Conservation (phyloP, 2,113 vertebrate genomes). For the Anser brachyrhynchus region DNA sequence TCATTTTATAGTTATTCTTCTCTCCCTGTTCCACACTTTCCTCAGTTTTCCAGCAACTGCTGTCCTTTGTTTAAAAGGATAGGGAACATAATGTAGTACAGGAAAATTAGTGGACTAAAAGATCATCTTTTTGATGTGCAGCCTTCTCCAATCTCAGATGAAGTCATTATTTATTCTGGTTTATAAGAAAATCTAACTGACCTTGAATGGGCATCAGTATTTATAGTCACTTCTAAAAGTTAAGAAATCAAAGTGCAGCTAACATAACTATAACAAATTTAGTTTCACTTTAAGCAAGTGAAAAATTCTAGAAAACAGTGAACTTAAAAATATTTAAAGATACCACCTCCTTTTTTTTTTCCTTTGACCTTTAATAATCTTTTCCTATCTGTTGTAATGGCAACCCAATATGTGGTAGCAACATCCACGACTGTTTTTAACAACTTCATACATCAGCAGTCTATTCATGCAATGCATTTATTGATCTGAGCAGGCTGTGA, state of each 20-base stretch:
- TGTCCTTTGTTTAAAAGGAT: not conserved
- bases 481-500: not conserved
- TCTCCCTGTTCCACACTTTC: not conserved
- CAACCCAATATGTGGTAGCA: not conserved
- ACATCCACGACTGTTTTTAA: not conserved
- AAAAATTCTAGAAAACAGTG: not conserved
- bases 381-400: not conserved
- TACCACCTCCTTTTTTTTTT: fast-evolving
- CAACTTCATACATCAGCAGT: fast-evolving
- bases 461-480: not conserved
- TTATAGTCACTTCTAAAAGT: not conserved
- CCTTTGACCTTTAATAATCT: not conserved
- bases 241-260: not conserved
- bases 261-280: not conserved
- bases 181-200: not conserved
- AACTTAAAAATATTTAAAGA: not conserved
- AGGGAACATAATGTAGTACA: not conserved
- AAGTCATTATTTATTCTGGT: not conserved
- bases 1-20: not conserved
- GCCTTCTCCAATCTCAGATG: not conserved
- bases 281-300: not conserved
- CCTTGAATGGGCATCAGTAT: not conserved
- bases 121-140: not conserved
- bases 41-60: not conserved
- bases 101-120: not conserved